Conservation (phyloP, 2,888 invertebrate species). For the Dasysyrphus tricinctus region DNA sequence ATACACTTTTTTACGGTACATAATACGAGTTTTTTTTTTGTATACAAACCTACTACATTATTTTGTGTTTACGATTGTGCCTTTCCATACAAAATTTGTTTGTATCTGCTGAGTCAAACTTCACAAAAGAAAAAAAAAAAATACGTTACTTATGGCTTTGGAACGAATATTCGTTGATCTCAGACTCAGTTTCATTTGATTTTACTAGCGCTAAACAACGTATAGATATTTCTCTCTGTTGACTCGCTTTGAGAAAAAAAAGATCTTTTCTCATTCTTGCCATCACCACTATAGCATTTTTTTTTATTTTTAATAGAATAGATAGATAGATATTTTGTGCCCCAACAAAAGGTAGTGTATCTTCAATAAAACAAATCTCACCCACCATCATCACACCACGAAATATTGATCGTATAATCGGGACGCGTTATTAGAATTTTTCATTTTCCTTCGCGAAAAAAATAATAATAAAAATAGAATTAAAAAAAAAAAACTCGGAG, state of each 20-base stretch:
- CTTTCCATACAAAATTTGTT: slow-evolving; percentile 1
- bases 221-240: slow-evolving; percentile 10
- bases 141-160: slow-evolving; percentile 49
- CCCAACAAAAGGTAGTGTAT: slow-evolving; percentile 57
- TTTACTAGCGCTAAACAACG: slow-evolving; percentile 56
- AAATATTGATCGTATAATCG: slow-evolving; percentile 41
- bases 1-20: slow-evolving; percentile 13
- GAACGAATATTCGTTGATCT: slow-evolving; percentile 68
- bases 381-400: slow-evolving; percentile 28
- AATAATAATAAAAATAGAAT: slow-evolving; percentile 7
- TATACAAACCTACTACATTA: neutral
- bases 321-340: slow-evolving; percentile 17
- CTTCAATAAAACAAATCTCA: slow-evolving; percentile 32
- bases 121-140: neutral
- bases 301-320: slow-evolving; percentile 41
- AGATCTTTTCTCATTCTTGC: slow-evolving; percentile 44
- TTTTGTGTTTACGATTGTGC: slow-evolving; percentile 16
- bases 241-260: neutral
- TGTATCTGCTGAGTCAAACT: slow-evolving; percentile 30
- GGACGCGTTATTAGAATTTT: slow-evolving; percentile 37
- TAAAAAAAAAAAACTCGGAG: neutral
- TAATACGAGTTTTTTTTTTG: neutral
- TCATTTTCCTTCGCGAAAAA: slow-evolving; percentile 8
- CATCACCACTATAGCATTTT: slow-evolving; percentile 35
- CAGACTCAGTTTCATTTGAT: slow-evolving; percentile 71